Base-by-base conservation (phyloP, 2,888 invertebrate species). In the Panorpa germanica region DNA sequence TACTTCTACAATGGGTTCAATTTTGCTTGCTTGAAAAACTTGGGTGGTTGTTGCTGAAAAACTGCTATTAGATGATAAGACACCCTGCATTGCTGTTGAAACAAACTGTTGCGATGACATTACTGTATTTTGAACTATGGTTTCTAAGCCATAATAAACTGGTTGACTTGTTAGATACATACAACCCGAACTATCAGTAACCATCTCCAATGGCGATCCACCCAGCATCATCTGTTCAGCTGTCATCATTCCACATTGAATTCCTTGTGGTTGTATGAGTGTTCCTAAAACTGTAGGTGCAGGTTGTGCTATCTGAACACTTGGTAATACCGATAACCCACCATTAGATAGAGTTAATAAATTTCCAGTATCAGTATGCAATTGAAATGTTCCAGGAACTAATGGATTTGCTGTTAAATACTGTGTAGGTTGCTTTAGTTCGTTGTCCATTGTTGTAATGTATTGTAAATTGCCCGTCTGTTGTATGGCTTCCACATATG, bases 101-200 rank as follows among this genome's bases (percentile, higher is more conserved):
- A 82, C 70, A 46, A 81, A 80, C 45, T 82, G 82, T 46, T 80
- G 80, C 13, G 81, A 81, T n/a, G 78, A 78, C 81, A 82, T 81
- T 1, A 82, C 80, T 4, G 82, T 82, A 44, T 82, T 83, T 50
- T 81, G 81, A 3, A 83, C 82, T 31, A 82, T 81, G 0, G 82
- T 82, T 54, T 83, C 82, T 37, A 82, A 58, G 2, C 81, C 81
- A 42, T 81, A 81, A 43, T 78, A 80, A 43, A 82, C 70, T 4
- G 80, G 80, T 41, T 77, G 77, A 10, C 71, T 70, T 24, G 66
- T 58, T 32, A 70, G 47, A 43, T 69, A 61, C 53, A 69, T 65
- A 37, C 62, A 62, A 4, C 62, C 62, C 25, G 57, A 55, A 26
- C 52, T 50, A 46, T 70, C 65, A 8, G 65, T 62, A 9, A 68